Evolutionary conservation across 2,797 vertebrate species (phyloP), one percentile per base, ranked within the genome.

Genomic region (Enteromius treurensis): DNA sequence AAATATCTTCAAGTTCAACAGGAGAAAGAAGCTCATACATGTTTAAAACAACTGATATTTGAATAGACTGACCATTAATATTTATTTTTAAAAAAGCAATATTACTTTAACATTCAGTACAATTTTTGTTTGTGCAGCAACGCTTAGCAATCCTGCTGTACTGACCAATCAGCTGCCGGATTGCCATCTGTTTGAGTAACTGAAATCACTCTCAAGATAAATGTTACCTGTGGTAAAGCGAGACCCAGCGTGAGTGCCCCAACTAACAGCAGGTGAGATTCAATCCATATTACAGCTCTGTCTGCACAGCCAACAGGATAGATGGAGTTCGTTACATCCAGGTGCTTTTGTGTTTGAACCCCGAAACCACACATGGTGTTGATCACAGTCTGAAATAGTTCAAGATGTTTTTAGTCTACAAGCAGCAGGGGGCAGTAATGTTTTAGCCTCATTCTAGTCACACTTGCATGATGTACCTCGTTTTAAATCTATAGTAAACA

Each of bases 341-440:
- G 58, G 80, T 85, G 89, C 32, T 87, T 93, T 84, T 91, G 91
- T 21, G 89, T 93, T 86, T 95, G 94, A 85, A 92, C 89, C 32
- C 92, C 91, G 55, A 95, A 95, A 4, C 94, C 94, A 19, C 95
- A 96, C 94, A 94, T 95, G 0, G 93, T 95, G 90, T 95, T 96
- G 88, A 95, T 88, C 86, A 95, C 93, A 0, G 83, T 83, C 95
- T 96, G 89, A 75, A 85, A 85, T 5, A 60, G 51, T 5, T 29
- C 23, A 11, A 75, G 4, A 49, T 34, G 32, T 73, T 47, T 79
- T 13, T 58, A 69, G 21, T 23, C n/a, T 40, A 17, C 53, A 42
- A 79, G 17, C 87, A 87, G 87, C 83, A 87, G 87, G 86, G 84
- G 87, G 83, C 87, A 87, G 81, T 87, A 82, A 84, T 70, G 76